Percentiles rank a stretch among this genome's conserved stretches.
phyloP scores from a whole-genome alignment of 2,888 invertebrate species.

The Nemoura dubitans region DNA sequence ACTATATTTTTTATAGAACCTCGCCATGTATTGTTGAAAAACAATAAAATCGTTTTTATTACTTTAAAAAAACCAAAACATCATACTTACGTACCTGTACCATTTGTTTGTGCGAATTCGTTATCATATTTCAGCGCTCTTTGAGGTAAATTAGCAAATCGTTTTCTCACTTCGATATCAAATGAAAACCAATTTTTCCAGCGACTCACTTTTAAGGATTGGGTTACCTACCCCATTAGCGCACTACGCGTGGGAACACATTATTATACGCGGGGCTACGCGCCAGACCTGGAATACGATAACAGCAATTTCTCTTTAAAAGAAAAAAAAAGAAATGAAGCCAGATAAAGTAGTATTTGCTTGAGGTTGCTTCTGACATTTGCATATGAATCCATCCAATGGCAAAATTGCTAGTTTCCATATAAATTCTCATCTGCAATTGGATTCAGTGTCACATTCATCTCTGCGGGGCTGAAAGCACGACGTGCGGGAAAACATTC shows the following conservation, averaged over 20 bases:
- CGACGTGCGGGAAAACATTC: neutral
- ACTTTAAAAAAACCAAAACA: neutral
- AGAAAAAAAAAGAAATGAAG: neutral
- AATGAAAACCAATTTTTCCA: neutral
- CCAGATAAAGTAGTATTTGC: neutral
- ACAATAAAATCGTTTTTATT: neutral
- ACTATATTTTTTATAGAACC: neutral
- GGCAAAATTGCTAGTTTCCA: conserved; percentile 12
- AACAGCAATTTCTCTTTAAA: neutral
- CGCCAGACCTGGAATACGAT: neutral
- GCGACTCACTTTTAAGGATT: neutral
- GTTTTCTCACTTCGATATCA: no score
- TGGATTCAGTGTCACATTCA: neutral
- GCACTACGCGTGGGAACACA: neutral
- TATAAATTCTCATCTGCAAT: neutral
- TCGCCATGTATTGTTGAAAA: neutral
- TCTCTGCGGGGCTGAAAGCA: neutral
- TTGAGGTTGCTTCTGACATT: neutral
- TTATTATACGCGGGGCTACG: neutral
- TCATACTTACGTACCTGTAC: neutral
- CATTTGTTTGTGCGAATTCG: neutral
- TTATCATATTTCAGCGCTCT: neutral
- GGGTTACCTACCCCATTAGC: neutral
- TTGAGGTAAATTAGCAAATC: neutral
- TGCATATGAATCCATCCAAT: neutral